Evolutionary conservation across 2,797 vertebrate genomes (phyloP).

Genomic region (Myoxocephalus aenaeus): DNA sequence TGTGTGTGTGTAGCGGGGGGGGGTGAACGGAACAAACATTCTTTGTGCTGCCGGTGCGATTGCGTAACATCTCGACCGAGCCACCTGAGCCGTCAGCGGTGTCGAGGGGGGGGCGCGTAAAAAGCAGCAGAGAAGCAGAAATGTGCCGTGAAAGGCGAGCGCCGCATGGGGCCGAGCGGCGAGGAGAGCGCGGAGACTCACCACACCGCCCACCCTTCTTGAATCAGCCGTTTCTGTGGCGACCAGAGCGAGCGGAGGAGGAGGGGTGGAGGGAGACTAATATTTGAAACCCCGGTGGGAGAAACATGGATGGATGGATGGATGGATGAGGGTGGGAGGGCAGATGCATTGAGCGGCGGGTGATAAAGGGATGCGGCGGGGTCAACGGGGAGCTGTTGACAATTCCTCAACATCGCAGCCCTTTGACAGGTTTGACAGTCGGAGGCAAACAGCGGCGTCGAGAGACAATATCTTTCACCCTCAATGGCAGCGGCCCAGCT

Average conservation of each 20-base stretch:
- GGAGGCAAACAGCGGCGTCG: conserved; percentile 61
- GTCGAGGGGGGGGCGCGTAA: conserved; percentile 65
- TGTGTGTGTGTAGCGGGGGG: too few species aligned
- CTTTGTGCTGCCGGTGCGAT: conserved; percentile 60
- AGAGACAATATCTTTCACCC: conserved; percentile 41
- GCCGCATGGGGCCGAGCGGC: conserved; percentile 82
- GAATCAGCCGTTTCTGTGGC: conserved; percentile 86
- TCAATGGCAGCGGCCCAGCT: conserved; percentile 53
- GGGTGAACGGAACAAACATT: conserved; percentile 48
- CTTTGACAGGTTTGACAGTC: conserved; percentile 68
- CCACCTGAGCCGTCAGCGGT: conserved; percentile 72
- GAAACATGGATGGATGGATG: conserved; percentile 50
- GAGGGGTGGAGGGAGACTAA: conserved; percentile 63
- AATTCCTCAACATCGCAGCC: conserved; percentile 58
- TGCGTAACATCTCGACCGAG: conserved; percentile 69
- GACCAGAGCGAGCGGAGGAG: conserved; percentile 70
- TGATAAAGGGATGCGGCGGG: conserved; percentile 58
- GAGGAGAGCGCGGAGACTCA: conserved; percentile 76
- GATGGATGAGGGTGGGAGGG: conserved; percentile 30
- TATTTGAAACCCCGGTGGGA: conserved; percentile 70
- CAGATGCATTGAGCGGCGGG: conserved; percentile 45
- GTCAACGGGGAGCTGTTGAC: conserved; percentile 55
- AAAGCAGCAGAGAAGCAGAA: conserved; percentile 76
- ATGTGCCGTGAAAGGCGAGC: conserved; percentile 80
- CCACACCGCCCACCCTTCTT: conserved; percentile 82